Conservation (phyloP, 2,888 invertebrate species). For the Physocephala rufipes region DNA sequence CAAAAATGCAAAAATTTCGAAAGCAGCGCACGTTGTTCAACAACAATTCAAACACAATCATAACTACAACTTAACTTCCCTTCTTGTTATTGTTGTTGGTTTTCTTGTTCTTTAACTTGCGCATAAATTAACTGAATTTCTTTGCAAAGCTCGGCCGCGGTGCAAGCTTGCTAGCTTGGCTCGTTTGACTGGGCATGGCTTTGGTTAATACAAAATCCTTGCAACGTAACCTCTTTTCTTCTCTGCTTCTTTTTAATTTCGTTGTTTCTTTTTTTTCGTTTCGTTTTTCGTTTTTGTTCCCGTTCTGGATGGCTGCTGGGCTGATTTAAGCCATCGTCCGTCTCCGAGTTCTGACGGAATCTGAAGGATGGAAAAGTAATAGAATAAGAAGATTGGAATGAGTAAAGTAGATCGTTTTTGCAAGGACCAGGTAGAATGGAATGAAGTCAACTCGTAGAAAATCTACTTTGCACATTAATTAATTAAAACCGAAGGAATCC, state of each 20-base stretch:
- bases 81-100: neutral
- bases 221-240: conserved; percentile 30
- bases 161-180: conserved; percentile 23
- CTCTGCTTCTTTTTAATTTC: neutral
- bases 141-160: conserved; percentile 15
- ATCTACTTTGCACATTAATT: conserved; percentile 35
- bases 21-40: neutral
- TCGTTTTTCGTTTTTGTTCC: neutral
- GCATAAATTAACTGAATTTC: conserved; percentile 29
- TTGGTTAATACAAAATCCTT: conserved; percentile 12
- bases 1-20: conserved; percentile 15
- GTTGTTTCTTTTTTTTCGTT: conserved; percentile 14
- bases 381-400: no score
- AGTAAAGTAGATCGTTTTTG: neutral
- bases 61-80: neutral
- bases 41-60: conserved; percentile 4
- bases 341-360: neutral
- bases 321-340: neutral
- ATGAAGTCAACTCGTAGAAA: conserved; percentile 33
- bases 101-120: conserved; percentile 13
- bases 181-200: neutral
- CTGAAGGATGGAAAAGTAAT: no score
- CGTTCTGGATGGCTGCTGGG: neutral
- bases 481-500: conserved; percentile 33
- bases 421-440: neutral